phyloP scores from a whole-genome alignment of 2,888 invertebrate species.

The Acanthosepion pharaonis region DNA sequence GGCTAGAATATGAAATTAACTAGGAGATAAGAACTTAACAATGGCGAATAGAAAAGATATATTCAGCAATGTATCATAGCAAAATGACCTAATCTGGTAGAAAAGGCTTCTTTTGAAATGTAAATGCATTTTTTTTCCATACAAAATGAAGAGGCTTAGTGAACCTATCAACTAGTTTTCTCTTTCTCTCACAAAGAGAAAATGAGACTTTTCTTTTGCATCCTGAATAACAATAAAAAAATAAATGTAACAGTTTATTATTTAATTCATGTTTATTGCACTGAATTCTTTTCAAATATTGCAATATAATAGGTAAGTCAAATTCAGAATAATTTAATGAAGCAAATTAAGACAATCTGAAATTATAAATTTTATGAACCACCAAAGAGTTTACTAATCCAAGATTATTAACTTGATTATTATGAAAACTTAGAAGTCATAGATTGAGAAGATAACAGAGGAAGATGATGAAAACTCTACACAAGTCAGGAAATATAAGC shows the following conservation, averaged over 20 bases:
- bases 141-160: neutral
- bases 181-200: neutral
- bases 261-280: neutral
- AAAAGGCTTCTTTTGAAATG: neutral
- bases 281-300: neutral
- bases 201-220: neutral
- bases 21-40: neutral
- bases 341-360: no score
- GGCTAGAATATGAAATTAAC: constrained; percentile 10
- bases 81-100: constrained; percentile 10
- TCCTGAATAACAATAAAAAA: neutral
- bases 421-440: no score
- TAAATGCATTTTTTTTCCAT: neutral
- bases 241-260: neutral
- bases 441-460: no score
- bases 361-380: no score
- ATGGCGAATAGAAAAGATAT: neutral
- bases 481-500: no score
- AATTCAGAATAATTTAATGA: no score
- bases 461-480: no score
- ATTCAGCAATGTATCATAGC: constrained; percentile 1
- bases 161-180: constrained; percentile 1
- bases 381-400: no score
- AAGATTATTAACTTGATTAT: no score
- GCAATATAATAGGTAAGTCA: no score